Percentiles rank a stretch among this genome's conserved stretches.
phyloP scores from a whole-genome alignment of 2,888 invertebrate species.

The Hyalella azteca region DNA sequence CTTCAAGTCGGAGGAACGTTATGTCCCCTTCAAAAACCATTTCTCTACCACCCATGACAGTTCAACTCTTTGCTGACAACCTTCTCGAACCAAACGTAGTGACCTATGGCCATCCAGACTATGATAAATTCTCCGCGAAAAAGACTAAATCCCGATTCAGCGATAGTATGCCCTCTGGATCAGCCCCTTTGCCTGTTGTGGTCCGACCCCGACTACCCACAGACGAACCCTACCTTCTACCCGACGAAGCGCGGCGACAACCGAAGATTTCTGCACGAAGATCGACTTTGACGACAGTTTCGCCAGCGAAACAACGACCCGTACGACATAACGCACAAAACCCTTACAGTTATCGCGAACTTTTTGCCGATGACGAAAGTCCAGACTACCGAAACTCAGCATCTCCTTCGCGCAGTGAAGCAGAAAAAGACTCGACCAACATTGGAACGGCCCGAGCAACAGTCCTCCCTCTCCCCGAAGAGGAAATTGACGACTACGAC shows the following conservation, averaged over 20 bases:
- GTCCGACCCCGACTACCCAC: neutral
- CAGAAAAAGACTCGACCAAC: neutral
- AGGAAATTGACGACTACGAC: neutral
- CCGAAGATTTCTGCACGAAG: neutral
- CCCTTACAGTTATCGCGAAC: conserved; percentile 8
- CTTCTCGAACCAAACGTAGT: neutral
- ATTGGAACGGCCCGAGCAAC: neutral
- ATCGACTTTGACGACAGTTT: neutral
- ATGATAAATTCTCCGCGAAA: neutral
- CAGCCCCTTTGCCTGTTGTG: neutral
- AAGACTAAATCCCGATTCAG: too few relatives aligned
- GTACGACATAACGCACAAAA: neutral
- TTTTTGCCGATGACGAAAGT: conserved; percentile 1
- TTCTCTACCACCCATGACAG: neutral
- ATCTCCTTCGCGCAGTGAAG: too few relatives aligned
- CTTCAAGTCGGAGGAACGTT: neutral
- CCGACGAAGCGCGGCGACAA: neutral
- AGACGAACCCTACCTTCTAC: conserved; percentile 1
- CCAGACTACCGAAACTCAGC: neutral
- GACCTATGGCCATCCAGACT: conserved; percentile 18
- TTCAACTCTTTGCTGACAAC: neutral
- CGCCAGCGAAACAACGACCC: neutral
- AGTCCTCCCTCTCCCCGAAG: neutral
- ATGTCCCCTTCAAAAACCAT: neutral
- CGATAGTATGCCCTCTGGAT: neutral